Evolutionary conservation across 2,797 vertebrate genomes (phyloP), one percentile per base, ranked within the genome.

Genomic region (Notolepis coatsorum): DNA sequence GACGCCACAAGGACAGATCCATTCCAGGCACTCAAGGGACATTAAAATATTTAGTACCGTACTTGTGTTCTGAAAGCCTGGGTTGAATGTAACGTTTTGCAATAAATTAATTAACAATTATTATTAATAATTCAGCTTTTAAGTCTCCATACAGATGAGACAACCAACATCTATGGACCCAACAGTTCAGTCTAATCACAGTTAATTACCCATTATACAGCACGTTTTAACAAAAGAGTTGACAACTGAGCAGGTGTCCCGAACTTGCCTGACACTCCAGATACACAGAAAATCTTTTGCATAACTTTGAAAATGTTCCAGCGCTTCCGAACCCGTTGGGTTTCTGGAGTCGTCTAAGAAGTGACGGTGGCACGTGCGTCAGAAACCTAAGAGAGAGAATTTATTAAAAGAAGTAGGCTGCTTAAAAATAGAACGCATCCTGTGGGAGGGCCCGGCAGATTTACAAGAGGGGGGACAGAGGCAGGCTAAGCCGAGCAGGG

Each of bases 381-480:
- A 88, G 71, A 65, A 87, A 89, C 81, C 84, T 78, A 75, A 86
- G 66, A 87, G 66, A 87, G 81, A 84, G 77, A 77, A 73, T 85
- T 84, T 89, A 89, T 91, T 89, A 82, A 85, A 83, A 89, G 84
- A 93, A 93, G 77, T 93, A 92, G 93, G 92, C 89, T 93, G 87
- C 67, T 72, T 91, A 92, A 88, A 93, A 93, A 93, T 93, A 93
- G 91, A 82, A 83, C 70, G 45, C 59, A 48, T 88, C 90, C 85
- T 55, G 57, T 65, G 88, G 91, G 89, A 91, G 72, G 69, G 77
- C 58, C 50, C 73, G 50, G 66, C 81, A 73, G 80, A 84, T 77
- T 80, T 41, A 41, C 49, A 7, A 35, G 62, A 18, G 52, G 63
- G 77, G 81, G 84, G 81, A 85, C 74, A 43, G 77, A 75, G 58